A percentile compares a stretch with the other conserved stretches of the same genome.
phyloP scores from a whole-genome alignment of 2,888 invertebrate genomes.

The Gymnocheta viridis region DNA sequence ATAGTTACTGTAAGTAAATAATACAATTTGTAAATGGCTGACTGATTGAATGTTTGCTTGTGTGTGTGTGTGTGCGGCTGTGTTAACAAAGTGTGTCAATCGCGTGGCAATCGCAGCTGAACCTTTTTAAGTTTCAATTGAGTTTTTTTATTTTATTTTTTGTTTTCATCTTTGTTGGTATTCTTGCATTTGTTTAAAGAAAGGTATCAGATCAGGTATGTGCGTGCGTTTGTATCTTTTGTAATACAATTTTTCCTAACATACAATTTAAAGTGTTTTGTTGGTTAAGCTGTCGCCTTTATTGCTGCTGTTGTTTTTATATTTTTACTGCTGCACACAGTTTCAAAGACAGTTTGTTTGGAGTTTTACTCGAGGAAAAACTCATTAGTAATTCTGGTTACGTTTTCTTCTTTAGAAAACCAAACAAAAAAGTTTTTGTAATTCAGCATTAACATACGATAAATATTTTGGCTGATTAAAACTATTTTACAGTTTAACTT shows the following conservation, averaged over 20 bases:
- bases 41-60: neutral
- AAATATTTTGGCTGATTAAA: slow-evolving; percentile 62
- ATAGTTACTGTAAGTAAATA: slow-evolving; percentile 22
- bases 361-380: slow-evolving; percentile 29
- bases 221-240: neutral
- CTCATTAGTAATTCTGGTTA: slow-evolving; percentile 57
- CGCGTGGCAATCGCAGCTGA: slow-evolving; percentile 73
- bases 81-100: slow-evolving; percentile 72
- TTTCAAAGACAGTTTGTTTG: neutral
- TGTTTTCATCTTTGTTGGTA: slow-evolving; percentile 4
- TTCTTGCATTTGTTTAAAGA: neutral
- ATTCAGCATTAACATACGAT: slow-evolving; percentile 47
- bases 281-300: neutral
- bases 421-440: slow-evolving; percentile 30
- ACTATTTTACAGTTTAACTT: slow-evolving; percentile 53
- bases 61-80: slow-evolving; percentile 27
- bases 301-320: neutral
- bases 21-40: slow-evolving; percentile 27
- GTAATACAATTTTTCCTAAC: slow-evolving; percentile 10
- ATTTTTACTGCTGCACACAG: neutral
- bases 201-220: neutral
- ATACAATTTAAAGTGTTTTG: slow-evolving; percentile 43
- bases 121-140: slow-evolving; percentile 49
- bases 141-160: slow-evolving; percentile 23
- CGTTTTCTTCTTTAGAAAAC: slow-evolving; percentile 17